These are phyloP conservation scores for Hemiscyllium ocellatum DNA, from an alignment of 2,113 vertebrate species.

Conservation along the genomic window DNA sequence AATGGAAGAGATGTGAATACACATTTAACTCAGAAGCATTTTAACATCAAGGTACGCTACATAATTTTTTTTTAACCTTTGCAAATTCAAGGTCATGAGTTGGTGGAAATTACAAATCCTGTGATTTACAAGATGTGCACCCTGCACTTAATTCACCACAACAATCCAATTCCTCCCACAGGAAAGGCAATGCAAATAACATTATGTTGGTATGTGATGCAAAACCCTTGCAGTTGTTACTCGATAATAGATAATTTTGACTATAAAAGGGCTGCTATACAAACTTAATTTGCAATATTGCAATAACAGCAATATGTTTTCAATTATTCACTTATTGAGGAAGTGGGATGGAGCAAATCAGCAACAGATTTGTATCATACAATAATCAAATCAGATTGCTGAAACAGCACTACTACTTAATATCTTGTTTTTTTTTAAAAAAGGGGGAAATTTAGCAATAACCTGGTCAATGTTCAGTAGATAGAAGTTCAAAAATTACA, in stretches of 20 bases:
- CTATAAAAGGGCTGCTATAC: no score
- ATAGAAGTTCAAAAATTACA: neutral
- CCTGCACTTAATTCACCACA: neutral
- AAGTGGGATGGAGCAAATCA: neutral
- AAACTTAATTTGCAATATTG: neutral
- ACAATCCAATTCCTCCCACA: neutral
- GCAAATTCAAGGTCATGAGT: neutral
- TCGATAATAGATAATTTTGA: no score
- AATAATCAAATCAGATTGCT: neutral
- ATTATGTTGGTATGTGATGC: neutral
- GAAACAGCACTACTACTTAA: neutral
- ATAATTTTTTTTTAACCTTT: neutral
- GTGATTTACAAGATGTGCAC: neutral
- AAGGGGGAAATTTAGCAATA: neutral
- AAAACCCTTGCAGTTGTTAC: neutral
- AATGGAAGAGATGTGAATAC: neutral
- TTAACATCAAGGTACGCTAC: neutral
- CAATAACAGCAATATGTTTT: neutral
- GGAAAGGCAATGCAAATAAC: neutral
- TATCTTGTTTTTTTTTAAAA: neutral
- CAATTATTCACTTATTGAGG: neutral
- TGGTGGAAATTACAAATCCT: neutral
- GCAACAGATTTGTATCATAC: neutral
- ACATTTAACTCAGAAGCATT: neutral
- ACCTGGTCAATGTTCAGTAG: neutral